Evolutionary conservation across 2,797 vertebrate species (phyloP).

Genomic region (Danio albolineatus): DNA sequence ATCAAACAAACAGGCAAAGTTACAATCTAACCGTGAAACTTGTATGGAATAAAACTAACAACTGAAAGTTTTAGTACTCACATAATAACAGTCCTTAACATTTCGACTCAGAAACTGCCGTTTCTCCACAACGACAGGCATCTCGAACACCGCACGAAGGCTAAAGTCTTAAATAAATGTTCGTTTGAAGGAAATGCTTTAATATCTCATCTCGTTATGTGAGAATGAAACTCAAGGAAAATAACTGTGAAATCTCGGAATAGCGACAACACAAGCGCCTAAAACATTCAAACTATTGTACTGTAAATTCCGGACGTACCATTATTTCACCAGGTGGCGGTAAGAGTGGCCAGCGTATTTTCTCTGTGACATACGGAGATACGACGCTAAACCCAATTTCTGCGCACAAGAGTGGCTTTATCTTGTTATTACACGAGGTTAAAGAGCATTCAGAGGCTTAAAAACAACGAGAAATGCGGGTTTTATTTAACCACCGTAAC

Average conservation of each 20-base stretch:
- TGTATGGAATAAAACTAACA: neutral
- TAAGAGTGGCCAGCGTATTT: neutral
- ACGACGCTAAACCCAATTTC: neutral
- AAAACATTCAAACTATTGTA: conserved; percentile 42
- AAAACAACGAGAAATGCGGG: neutral
- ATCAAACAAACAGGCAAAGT: neutral
- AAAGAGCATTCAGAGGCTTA: neutral
- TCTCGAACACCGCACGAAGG: conserved; percentile 57
- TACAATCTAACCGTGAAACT: neutral
- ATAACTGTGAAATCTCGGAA: neutral
- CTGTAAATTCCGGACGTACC: conserved; percentile 38
- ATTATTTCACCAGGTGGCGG: neutral
- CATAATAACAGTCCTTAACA: conserved; percentile 65
- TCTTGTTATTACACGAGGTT: neutral
- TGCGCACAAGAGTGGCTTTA: neutral
- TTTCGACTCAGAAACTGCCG: conserved; percentile 71
- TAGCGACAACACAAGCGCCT: neutral
- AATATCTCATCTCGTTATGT: neutral
- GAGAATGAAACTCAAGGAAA: neutral
- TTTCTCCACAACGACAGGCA: conserved; percentile 75
- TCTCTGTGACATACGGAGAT: neutral
- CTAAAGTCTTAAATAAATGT: neutral
- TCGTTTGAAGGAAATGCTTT: neutral
- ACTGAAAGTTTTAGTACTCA: conserved; percentile 68
- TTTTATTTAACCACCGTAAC: neutral